phyloP scores from a whole-genome alignment of 2,113 vertebrate species.

The Anguilla japonica region DNA sequence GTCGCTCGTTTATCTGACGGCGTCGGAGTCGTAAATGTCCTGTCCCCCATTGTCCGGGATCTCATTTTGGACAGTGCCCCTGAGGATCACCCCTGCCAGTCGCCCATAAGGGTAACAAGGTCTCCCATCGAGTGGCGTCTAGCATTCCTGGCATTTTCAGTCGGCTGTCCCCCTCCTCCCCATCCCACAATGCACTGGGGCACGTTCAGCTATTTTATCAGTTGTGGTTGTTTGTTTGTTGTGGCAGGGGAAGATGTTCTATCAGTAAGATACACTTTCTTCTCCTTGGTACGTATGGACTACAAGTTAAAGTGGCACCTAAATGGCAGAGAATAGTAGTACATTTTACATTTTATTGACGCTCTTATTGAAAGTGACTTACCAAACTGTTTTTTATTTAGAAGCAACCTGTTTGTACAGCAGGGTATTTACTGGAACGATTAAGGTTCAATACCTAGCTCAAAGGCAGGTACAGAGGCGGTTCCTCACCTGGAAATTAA shows the following conservation, averaged over 20 bases:
- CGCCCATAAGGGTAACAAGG: constrained; percentile 77
- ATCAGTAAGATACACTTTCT: too few species aligned
- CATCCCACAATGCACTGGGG: constrained; percentile 51
- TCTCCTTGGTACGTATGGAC: too few species aligned
- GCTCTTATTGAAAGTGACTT: too few species aligned
- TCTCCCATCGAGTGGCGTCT: constrained; percentile 75
- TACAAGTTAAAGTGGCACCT: too few species aligned
- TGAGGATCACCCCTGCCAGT: constrained; percentile 60
- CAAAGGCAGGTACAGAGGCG: too few species aligned
- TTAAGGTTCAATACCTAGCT: too few species aligned
- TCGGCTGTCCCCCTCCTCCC: constrained; percentile 65
- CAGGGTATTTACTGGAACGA: too few species aligned
- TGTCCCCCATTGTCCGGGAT: constrained; percentile 75
- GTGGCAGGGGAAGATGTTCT: background rate
- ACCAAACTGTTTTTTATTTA: too few species aligned
- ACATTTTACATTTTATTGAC: too few species aligned
- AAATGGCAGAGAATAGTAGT: too few species aligned
- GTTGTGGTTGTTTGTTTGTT: background rate
- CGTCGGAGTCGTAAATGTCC: constrained; percentile 73
- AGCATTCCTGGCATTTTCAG: constrained; percentile 78
- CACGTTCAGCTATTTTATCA: constrained; percentile 21
- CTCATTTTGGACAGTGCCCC: constrained; percentile 72
- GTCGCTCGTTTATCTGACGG: constrained; percentile 50
- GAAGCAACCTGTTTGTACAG: too few species aligned
- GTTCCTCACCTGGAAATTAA: too few species aligned